Evolutionary conservation across 2,797 vertebrate species (phyloP).

Genomic region (Dendrocincla tyrannina): DNA sequence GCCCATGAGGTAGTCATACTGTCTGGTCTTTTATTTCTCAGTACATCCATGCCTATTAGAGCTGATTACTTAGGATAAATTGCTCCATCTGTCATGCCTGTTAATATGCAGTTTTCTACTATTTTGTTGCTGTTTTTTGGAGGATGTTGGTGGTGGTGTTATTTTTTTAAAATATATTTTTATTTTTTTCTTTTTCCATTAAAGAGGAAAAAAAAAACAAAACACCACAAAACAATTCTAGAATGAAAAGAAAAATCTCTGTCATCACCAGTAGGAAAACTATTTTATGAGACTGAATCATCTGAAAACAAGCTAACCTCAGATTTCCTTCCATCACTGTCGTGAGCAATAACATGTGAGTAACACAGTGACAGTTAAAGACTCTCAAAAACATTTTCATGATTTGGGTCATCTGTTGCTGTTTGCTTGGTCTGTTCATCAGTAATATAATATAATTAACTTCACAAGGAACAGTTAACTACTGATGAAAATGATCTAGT

Average conservation of each 20-base stretch:
- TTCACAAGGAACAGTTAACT: not conserved
- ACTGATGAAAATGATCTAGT: not conserved
- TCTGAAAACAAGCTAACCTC: not conserved
- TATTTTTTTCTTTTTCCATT: not conserved
- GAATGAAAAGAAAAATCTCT: not conserved
- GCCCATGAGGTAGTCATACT: not conserved
- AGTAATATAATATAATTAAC: not conserved
- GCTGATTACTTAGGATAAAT: not conserved
- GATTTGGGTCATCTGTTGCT: not conserved
- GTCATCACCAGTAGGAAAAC: not conserved
- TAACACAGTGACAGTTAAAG: not conserved
- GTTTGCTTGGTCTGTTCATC: not conserved
- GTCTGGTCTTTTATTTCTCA: not conserved
- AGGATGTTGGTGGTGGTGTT: not conserved
- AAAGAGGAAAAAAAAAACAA: not conserved
- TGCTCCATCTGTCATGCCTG: not conserved
- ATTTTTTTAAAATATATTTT: rapidly evolving
- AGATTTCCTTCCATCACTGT: not conserved
- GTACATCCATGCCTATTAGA: not conserved
- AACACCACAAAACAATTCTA: not conserved
- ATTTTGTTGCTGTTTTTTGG: not conserved
- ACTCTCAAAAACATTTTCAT: not conserved
- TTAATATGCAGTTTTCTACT: not conserved
- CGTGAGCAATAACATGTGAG: not conserved
- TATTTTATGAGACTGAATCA: not conserved